Percentiles rank a stretch among this genome's conserved stretches.
These are phyloP conservation scores for Lucinisca nassula DNA, from an alignment of 2,888 invertebrate genomes.

Conservation along the genomic window DNA sequence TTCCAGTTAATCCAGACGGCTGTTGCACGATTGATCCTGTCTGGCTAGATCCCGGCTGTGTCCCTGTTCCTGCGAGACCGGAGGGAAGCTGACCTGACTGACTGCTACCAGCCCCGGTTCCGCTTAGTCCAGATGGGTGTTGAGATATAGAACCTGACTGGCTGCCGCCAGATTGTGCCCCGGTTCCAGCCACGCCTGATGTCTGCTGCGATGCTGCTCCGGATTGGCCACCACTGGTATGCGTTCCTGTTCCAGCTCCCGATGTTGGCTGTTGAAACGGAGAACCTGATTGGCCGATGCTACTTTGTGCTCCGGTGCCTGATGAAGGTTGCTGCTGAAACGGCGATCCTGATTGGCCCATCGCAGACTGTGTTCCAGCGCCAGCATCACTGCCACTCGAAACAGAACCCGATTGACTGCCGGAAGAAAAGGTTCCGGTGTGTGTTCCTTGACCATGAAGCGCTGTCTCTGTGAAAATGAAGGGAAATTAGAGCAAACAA, in stretches of 20 bases:
- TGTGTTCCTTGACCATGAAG: not conserved
- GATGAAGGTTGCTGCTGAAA: too few relatives aligned
- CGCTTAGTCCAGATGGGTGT: not conserved
- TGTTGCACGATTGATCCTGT: not conserved
- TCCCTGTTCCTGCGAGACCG: constrained; percentile 34
- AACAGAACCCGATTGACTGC: not conserved
- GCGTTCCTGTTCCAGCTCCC: not conserved
- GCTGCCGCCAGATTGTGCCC: constrained; percentile 2
- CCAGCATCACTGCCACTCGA: not conserved
- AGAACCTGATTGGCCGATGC: not conserved
- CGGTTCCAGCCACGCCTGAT: not conserved
- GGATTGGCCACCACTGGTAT: not conserved
- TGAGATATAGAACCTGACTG: constrained; percentile 10
- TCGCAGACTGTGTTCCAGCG: not conserved
- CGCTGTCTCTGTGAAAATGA: not conserved
- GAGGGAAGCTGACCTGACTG: constrained; percentile 32
- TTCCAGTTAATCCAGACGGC: not conserved
- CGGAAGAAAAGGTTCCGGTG: not conserved
- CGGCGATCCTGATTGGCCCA: too few relatives aligned
- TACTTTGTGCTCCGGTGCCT: not conserved
- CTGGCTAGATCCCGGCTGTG: not conserved
- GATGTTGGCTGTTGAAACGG: not conserved
- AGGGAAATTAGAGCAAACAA: too few relatives aligned
- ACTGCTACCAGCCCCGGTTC: not conserved
- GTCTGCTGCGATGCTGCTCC: constrained; percentile 5